Conservation (phyloP, 2,797 vertebrate genomes). For the Sardinella longiceps region DNA sequence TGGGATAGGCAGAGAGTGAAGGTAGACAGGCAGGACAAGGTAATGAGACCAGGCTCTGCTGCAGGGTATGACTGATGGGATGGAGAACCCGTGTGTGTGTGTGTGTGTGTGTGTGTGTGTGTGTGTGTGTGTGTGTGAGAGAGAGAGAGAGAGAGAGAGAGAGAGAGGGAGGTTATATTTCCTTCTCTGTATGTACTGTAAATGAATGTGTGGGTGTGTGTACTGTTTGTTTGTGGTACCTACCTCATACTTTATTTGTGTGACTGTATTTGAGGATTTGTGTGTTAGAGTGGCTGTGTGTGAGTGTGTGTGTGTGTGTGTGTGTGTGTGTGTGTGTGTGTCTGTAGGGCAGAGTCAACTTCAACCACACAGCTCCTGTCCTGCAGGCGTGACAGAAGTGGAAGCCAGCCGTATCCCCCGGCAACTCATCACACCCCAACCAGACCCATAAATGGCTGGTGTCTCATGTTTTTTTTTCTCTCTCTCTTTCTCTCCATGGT, state of each 20-base stretch:
- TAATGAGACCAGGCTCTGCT: conserved; percentile 44
- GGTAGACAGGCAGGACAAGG: conserved; percentile 43
- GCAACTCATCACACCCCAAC: conserved; percentile 62
- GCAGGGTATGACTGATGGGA: conserved; percentile 44
- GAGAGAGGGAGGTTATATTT: conserved; percentile 15
- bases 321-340: conserved; percentile 49
- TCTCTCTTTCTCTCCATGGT: conserved; percentile 25
- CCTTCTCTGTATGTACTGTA: background rate
- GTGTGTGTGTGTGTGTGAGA: conserved; percentile 22
- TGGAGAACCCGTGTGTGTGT: background rate
- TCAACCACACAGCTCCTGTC: conserved; percentile 49
- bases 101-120: background rate
- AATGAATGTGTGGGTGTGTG: background rate
- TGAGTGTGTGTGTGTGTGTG: conserved; percentile 44
- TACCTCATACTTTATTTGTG: background rate
- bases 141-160: background rate
- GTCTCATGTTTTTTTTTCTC: background rate
- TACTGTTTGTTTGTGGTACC: background rate
- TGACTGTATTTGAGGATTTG: conserved; percentile 34
- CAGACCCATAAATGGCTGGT: conserved; percentile 59
- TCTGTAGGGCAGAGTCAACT: conserved; percentile 9
- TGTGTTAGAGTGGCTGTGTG: conserved; percentile 38
- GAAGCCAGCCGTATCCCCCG: conserved; percentile 53
- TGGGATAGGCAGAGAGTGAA: background rate
- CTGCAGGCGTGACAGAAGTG: conserved; percentile 58